These are phyloP conservation scores for Drosophila rubida DNA, from an alignment of 2,888 invertebrate species.

Conservation along the genomic window DNA sequence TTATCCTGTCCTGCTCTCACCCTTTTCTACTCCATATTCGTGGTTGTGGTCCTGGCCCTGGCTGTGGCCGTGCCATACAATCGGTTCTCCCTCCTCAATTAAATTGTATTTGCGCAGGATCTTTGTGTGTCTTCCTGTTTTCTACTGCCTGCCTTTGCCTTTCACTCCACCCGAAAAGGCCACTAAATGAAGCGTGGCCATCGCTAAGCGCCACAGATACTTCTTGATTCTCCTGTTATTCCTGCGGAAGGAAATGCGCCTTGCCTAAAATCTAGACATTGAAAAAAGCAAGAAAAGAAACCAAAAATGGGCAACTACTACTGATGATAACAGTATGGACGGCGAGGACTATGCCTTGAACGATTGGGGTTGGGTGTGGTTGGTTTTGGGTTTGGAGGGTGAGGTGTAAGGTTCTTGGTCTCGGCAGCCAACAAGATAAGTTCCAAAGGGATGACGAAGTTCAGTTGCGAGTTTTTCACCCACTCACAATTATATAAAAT, in stretches of 20 bases:
- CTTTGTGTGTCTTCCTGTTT: conserved; percentile 30
- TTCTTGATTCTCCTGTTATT: neutral
- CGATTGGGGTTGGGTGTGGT: conserved; percentile 2
- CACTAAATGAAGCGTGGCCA: conserved; percentile 45
- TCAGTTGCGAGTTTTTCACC: conserved; percentile 17
- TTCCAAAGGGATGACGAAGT: conserved; percentile 1
- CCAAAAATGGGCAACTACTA: conserved; percentile 63
- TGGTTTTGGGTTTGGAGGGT: neutral
- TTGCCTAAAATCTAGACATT: conserved; percentile 55
- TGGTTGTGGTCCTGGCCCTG: conserved; percentile 9
- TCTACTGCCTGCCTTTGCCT: conserved; percentile 2
- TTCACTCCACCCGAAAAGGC: conserved; percentile 1
- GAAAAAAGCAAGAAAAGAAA: conserved; percentile 36
- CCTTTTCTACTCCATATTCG: neutral
- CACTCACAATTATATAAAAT: conserved; percentile 44
- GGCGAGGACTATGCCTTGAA: neutral
- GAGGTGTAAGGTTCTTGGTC: neutral
- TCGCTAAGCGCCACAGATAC: conserved; percentile 41
- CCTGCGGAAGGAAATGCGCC: conserved; percentile 67
- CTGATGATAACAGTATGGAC: conserved; percentile 28
- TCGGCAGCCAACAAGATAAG: neutral
- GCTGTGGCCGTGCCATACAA: conserved; percentile 16
- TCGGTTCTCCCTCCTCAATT: conserved; percentile 64
- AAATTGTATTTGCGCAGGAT: conserved; percentile 72
- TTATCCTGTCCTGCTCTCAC: conserved; percentile 3